Evolutionary conservation across 2,113 vertebrate genomes (phyloP).

Genomic region (Cottus gobio): DNA sequence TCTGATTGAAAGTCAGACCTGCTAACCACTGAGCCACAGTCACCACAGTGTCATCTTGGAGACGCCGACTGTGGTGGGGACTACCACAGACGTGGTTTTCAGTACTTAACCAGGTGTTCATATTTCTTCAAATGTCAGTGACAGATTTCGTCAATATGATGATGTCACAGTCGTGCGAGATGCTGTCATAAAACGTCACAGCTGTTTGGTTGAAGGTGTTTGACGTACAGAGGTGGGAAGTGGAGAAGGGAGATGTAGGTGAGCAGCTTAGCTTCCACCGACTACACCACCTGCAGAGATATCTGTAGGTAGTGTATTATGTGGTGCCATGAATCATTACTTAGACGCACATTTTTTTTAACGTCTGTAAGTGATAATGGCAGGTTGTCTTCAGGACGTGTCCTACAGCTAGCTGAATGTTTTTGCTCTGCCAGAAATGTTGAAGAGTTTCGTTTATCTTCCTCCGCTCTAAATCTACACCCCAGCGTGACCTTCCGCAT

Average conservation of each 20-base stretch:
- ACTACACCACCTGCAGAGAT: not conserved
- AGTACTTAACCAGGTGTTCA: too few relatives aligned
- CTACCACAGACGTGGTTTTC: too few relatives aligned
- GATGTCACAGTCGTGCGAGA: too few relatives aligned
- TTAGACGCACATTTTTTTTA: not conserved
- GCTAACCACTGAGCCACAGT: too few relatives aligned
- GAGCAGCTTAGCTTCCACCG: slow-evolving; percentile 17
- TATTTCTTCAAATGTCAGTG: too few relatives aligned
- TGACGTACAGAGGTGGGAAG: not conserved
- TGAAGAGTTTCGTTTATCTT: slow-evolving; percentile 60
- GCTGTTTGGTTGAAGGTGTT: too few relatives aligned
- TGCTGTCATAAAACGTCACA: too few relatives aligned
- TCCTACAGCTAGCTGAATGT: slow-evolving; percentile 36
- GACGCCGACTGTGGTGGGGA: too few relatives aligned
- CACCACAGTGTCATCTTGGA: too few relatives aligned
- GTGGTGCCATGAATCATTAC: slow-evolving; percentile 44
- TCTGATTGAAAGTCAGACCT: too few relatives aligned
- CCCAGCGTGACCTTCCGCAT: slow-evolving; percentile 71
- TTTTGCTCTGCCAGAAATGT: slow-evolving; percentile 57
- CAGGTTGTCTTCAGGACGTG: slow-evolving; percentile 48
- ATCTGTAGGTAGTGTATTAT: not conserved
- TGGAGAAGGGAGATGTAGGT: not conserved
- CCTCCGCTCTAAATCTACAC: slow-evolving; percentile 46
- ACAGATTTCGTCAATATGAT: too few relatives aligned
- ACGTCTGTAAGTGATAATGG: slow-evolving; percentile 31